phyloP scores from a whole-genome alignment of 2,797 vertebrate genomes.

The Sebastes matsubarae region DNA sequence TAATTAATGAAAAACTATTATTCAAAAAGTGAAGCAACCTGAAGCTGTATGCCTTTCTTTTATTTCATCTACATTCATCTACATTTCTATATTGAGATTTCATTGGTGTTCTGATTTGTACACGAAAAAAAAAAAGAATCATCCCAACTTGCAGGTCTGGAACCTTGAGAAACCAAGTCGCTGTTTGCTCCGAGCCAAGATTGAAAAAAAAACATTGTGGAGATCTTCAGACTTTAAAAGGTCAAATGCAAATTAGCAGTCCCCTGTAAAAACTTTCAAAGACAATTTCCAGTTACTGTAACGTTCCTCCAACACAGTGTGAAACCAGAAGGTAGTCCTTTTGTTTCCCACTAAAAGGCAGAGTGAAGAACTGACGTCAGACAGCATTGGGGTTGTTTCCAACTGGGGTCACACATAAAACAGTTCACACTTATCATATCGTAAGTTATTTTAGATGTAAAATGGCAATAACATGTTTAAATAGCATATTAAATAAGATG shows the following conservation, averaged over 20 bases:
- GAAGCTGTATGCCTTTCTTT: background rate
- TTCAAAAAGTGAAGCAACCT: background rate
- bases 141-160: background rate
- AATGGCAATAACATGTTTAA: background rate
- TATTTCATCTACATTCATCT: background rate
- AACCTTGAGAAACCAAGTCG: background rate
- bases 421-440: background rate
- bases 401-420: background rate
- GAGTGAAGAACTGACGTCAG: constrained; percentile 8
- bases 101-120: background rate
- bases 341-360: constrained; percentile 20
- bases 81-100: background rate
- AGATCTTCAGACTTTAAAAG: constrained; percentile 48
- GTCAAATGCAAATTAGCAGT: constrained; percentile 59
- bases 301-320: constrained; percentile 6
- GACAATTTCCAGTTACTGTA: constrained; percentile 10
- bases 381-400: background rate
- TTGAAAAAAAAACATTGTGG: background rate
- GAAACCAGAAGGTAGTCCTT: background rate
- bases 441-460: background rate
- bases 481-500: background rate
- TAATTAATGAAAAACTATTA: background rate
- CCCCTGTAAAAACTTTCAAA: constrained; percentile 41
- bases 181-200: background rate
- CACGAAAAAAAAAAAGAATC: background rate